Evolutionary conservation across 2,888 invertebrate genomes (phyloP).

Genomic region (Ramazzottius varieornatus): DNA sequence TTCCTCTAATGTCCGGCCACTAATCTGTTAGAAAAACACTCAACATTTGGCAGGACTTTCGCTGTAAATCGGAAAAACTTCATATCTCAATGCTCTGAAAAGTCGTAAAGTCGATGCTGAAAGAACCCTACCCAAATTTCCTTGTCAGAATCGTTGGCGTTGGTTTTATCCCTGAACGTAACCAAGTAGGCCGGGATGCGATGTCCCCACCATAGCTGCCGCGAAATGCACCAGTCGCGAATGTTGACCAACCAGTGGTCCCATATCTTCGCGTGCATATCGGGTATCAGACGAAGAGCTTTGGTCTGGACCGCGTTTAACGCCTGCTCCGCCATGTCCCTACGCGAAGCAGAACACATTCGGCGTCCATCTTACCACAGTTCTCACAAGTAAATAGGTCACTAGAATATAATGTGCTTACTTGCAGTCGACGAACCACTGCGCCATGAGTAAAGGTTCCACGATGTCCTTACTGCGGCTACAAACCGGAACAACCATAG

Average conservation of each 20-base stretch:
- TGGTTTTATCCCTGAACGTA: constrained; percentile 27
- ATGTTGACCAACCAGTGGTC: constrained; percentile 83
- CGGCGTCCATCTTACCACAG: too few relatives aligned
- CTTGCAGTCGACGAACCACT: constrained; percentile 61
- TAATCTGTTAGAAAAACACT: constrained; percentile 25
- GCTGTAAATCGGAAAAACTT: too few relatives aligned
- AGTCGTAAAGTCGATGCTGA: too few relatives aligned
- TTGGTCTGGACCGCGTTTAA: constrained; percentile 27
- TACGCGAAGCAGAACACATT: constrained; percentile 30
- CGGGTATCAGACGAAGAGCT: constrained; percentile 62
- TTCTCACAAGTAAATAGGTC: too few relatives aligned
- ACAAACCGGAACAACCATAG: constrained; percentile 78
- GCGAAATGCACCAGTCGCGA: constrained; percentile 88
- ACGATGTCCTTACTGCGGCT: constrained; percentile 89
- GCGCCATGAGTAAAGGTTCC: constrained; percentile 78
- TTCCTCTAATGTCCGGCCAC: constrained; percentile 37
- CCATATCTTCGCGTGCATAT: constrained; percentile 73
- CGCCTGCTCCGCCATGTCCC: constrained; percentile 64
- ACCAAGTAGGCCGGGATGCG: constrained; percentile 77
- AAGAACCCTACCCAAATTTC: background rate
- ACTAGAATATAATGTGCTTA: too few relatives aligned
- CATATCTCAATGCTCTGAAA: too few relatives aligned
- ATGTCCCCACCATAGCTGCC: constrained; percentile 98
- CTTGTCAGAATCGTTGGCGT: constrained; percentile 17
- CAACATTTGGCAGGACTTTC: too few relatives aligned